Percentiles rank a stretch among this genome's conserved stretches.
These are phyloP conservation scores for Alentia gelatinosa DNA, from an alignment of 2,888 invertebrate species.

Conservation along the genomic window DNA sequence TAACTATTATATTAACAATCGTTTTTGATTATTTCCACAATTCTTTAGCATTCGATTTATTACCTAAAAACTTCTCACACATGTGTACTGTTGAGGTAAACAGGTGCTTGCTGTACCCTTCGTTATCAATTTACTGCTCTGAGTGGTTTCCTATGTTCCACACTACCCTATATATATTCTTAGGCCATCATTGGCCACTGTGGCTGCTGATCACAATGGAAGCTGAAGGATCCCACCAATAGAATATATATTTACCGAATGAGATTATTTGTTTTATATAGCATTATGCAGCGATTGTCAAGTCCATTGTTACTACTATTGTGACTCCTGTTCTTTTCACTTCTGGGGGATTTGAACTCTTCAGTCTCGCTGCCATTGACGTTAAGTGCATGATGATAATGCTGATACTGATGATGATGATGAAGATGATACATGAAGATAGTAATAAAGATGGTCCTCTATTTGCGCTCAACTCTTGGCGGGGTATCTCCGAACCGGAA, in stretches of 20 bases:
- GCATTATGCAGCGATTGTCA: constrained; percentile 33
- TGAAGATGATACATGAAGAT: too few species aligned
- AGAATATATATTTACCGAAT: constrained; percentile 44
- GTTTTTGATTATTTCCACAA: too few species aligned
- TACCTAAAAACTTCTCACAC: too few species aligned
- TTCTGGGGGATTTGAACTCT: background rate
- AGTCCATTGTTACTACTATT: constrained; percentile 4
- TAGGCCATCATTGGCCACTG: background rate
- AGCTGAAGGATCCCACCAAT: background rate
- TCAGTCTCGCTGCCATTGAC: constrained; percentile 1
- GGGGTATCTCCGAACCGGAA: background rate
- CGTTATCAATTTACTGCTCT: background rate
- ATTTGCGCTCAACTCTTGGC: constrained; percentile 16
- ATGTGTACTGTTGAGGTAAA: background rate
- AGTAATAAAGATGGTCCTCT: background rate
- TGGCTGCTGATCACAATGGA: background rate
- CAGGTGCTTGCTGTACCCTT: background rate
- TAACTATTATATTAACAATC: too few species aligned
- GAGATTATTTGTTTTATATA: constrained; percentile 46
- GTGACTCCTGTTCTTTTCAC: background rate
- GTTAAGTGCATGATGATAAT: constrained; percentile 16
- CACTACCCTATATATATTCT: background rate
- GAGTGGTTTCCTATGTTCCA: background rate
- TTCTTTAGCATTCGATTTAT: too few species aligned
- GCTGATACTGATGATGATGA: too few species aligned